phyloP scores from a whole-genome alignment of 2,888 invertebrate species.

The Apotomis betuletana region DNA sequence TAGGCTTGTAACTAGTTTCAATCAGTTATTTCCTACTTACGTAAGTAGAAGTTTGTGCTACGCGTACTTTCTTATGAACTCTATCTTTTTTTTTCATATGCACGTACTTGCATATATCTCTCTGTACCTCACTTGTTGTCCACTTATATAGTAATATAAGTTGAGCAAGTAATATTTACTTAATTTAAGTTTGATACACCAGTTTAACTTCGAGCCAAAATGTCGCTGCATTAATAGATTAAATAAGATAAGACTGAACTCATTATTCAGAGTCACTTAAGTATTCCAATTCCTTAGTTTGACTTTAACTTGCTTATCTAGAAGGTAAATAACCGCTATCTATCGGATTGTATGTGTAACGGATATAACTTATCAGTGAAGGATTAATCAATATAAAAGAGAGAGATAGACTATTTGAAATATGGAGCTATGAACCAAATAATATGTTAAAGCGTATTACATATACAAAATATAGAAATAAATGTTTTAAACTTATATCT shows the following conservation, averaged over 20 bases:
- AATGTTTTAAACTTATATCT: no score
- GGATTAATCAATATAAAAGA: constrained; percentile 30
- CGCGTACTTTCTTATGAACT: no score
- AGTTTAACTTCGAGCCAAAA: background rate
- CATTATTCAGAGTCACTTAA: constrained; percentile 30
- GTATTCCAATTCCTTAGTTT: constrained; percentile 17
- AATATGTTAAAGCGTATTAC: no score
- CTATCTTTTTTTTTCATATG: no score
- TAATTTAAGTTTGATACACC: no score
- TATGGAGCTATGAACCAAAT: no score
- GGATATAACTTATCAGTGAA: constrained; percentile 21
- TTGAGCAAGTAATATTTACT: no score
- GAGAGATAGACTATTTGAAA: no score
- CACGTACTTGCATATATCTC: no score
- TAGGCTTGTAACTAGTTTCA: constrained; percentile 10
- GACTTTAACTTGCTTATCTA: constrained; percentile 21
- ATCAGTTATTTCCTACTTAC: background rate
- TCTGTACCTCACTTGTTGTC: no score
- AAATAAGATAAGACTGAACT: constrained; percentile 14
- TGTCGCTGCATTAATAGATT: constrained; percentile 4
- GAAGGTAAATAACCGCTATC: constrained; percentile 20
- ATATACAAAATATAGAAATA: no score
- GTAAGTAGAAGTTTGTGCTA: background rate
- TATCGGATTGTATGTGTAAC: constrained; percentile 12
- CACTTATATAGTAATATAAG: no score